These are phyloP conservation scores for Dexiosoma caninum DNA, from an alignment of 2,888 invertebrate genomes.

Conservation along the genomic window DNA sequence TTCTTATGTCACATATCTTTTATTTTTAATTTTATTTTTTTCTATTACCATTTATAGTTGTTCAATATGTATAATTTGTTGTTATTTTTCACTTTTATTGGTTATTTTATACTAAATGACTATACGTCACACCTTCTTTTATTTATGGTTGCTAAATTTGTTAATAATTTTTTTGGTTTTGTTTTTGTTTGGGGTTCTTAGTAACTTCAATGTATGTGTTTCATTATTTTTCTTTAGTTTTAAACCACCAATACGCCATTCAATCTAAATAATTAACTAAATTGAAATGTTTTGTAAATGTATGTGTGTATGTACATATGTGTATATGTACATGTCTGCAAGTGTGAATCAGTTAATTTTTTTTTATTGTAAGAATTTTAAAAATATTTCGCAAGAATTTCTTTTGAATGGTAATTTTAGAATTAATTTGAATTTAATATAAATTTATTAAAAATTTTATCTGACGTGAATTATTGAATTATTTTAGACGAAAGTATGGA, in stretches of 20 bases:
- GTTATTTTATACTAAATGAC: slow-evolving; percentile 35
- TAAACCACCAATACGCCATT: slow-evolving; percentile 39
- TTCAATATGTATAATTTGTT: slow-evolving; percentile 63
- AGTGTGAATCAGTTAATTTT: slow-evolving; percentile 2
- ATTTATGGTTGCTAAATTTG: slow-evolving; percentile 43
- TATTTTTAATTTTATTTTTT: slow-evolving; percentile 39
- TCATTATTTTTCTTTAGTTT: slow-evolving; percentile 16
- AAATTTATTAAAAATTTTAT: background rate
- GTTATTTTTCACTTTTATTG: slow-evolving; percentile 42
- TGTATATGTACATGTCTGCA: slow-evolving; percentile 6
- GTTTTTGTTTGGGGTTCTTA: background rate
- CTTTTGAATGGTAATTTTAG: background rate
- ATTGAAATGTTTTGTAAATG: background rate
- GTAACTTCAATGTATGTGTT: slow-evolving; percentile 17
- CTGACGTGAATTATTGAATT: background rate
- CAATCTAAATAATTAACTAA: slow-evolving; percentile 32
- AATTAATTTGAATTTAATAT: background rate
- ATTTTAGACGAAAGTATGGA: background rate
- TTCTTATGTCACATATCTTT: slow-evolving; percentile 62
- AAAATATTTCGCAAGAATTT: background rate
- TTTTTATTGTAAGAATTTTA: background rate
- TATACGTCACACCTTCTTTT: slow-evolving; percentile 31
- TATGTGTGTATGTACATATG: slow-evolving; percentile 39
- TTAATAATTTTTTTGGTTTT: slow-evolving; percentile 20
- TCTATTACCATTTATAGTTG: slow-evolving; percentile 63